Conservation (phyloP, 1,140 invertebrate species). For the Hylyphantes graminicola region DNA sequence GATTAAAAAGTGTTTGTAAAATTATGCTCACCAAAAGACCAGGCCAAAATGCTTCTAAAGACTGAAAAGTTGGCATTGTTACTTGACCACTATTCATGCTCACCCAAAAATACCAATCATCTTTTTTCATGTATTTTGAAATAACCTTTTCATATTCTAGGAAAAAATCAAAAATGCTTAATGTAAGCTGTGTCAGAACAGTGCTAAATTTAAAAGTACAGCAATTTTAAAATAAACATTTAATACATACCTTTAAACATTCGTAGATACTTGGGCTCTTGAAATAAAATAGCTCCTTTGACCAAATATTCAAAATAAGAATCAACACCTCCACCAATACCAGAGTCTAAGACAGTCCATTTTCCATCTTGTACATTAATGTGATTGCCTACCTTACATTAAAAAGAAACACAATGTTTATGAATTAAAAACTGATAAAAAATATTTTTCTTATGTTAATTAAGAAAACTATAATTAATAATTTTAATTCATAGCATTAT, state of each 20-base stretch:
- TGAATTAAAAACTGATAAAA: neutral
- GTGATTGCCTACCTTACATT: slow-evolving; percentile 86
- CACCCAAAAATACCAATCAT: slow-evolving; percentile 75
- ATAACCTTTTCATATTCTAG: slow-evolving; percentile 81
- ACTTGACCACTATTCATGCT: slow-evolving; percentile 84
- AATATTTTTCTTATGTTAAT: too few relatives aligned
- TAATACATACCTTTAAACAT: slow-evolving; percentile 79
- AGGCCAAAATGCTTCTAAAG: slow-evolving; percentile 98
- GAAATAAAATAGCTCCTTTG: slow-evolving; percentile 83
- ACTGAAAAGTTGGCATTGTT: slow-evolving; percentile 97
- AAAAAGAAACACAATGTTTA: slow-evolving; percentile 1
- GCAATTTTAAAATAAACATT: neutral
- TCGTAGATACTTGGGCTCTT: slow-evolving; percentile 86
- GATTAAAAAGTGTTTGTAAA: neutral
- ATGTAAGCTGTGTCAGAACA: neutral
- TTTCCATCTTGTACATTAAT: slow-evolving; percentile 93
- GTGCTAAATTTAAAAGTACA: neutral
- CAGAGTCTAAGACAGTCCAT: slow-evolving; percentile 97
- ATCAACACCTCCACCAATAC: slow-evolving; percentile 92
- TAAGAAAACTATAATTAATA: too few relatives aligned
- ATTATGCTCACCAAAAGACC: slow-evolving; percentile 81
- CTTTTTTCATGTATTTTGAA: slow-evolving; percentile 86
- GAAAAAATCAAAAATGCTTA: slow-evolving; percentile 29
- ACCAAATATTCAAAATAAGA: slow-evolving; percentile 99
- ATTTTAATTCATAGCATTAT: neutral